Evolutionary conservation across 2,113 vertebrate species (phyloP).

Genomic region (Scalopus aquaticus): DNA sequence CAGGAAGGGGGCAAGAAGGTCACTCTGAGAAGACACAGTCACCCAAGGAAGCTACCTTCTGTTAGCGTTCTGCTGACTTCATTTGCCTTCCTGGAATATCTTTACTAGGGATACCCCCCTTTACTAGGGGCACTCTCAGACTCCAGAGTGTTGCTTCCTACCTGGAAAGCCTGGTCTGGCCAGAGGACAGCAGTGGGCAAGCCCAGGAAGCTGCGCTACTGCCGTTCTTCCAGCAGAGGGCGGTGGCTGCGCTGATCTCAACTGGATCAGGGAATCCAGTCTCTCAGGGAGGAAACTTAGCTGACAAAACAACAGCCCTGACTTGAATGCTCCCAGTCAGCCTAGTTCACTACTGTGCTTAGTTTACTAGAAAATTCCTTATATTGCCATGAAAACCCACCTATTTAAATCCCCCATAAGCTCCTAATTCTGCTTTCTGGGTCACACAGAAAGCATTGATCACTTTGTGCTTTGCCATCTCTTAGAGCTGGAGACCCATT

Average conservation of each 20-base stretch:
- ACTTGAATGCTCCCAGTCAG: not conserved
- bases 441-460: not conserved
- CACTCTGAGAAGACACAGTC: not conserved
- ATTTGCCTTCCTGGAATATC: not conserved
- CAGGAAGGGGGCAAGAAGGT: not conserved
- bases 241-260: not conserved
- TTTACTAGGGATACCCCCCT: not conserved
- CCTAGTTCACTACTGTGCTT: not conserved
- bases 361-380: not conserved
- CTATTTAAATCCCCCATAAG: not conserved
- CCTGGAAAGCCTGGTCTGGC: not conserved
- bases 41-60: not conserved
- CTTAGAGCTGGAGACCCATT: not conserved
- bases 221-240: constrained; percentile 64
- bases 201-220: not conserved
- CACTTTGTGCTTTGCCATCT: not conserved
- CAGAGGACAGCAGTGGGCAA: not conserved
- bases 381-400: not conserved
- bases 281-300: accelerated
- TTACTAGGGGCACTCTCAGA: not conserved
- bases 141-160: not conserved
- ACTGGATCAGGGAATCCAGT: not conserved
- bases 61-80: not conserved
- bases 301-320: not conserved
- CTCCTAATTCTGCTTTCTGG: not conserved